These are phyloP conservation scores for Capricornis sumatraensis DNA, from an alignment of 2,113 vertebrate species.

Conservation along the genomic window DNA sequence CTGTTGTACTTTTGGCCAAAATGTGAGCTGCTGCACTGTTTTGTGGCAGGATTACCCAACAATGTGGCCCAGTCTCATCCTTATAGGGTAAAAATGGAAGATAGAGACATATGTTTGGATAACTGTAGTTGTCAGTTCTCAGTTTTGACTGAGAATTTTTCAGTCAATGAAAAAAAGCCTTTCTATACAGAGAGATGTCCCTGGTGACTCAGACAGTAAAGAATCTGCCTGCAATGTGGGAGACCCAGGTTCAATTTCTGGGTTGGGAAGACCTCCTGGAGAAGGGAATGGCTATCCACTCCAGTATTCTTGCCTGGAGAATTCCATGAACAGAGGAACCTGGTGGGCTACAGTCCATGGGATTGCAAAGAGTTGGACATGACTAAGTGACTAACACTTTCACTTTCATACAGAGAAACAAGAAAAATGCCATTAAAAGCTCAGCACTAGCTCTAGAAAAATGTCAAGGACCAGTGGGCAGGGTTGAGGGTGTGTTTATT, in stretches of 20 bases:
- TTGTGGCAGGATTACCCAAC: not conserved
- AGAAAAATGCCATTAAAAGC: not conserved
- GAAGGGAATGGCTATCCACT: not conserved
- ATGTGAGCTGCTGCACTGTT: not conserved
- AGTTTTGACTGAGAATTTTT: not conserved
- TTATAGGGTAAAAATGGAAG: not conserved
- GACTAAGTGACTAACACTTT: not conserved
- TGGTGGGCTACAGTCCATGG: not conserved
- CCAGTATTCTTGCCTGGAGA: not conserved
- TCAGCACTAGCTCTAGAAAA: not conserved
- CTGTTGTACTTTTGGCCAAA: not conserved
- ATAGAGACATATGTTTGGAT: fast-evolving
- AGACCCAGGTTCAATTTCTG: not conserved
- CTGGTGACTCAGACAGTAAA: not conserved
- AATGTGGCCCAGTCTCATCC: not conserved
- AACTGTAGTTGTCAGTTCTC: not conserved
- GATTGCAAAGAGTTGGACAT: not conserved
- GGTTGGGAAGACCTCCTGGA: not conserved
- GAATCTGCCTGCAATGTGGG: not conserved
- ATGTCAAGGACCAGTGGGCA: not conserved
- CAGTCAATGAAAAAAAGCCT: not conserved
- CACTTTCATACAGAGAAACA: not conserved
- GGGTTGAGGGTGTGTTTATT: not conserved
- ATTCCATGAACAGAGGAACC: not conserved
- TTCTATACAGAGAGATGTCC: not conserved